Evolutionary conservation across 2,888 invertebrate species (phyloP).

Genomic region (Habrosyne pyritoides): DNA sequence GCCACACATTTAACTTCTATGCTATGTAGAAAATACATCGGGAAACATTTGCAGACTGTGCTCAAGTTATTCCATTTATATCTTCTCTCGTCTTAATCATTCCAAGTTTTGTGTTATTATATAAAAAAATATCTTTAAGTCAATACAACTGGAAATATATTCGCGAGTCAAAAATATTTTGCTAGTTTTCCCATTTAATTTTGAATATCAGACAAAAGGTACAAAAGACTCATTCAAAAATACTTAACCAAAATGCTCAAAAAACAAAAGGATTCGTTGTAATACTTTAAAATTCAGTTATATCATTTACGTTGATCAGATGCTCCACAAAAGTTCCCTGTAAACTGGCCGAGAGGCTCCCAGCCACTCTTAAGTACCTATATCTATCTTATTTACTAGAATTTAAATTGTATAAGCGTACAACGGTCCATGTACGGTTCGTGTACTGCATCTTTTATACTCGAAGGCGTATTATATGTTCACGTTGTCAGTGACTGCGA

Average conservation of each 20-base stretch:
- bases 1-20: not conserved
- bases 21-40: not conserved
- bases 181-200: too few relatives aligned
- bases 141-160: too few relatives aligned
- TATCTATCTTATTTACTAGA: not conserved
- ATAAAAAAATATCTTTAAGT: too few relatives aligned
- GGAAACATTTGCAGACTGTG: not conserved
- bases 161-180: too few relatives aligned
- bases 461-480: not conserved
- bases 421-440: not conserved
- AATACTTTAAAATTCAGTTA: not conserved
- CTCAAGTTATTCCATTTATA: too few relatives aligned
- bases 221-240: too few relatives aligned
- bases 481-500: not conserved
- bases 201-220: too few relatives aligned
- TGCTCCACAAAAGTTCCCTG: not conserved
- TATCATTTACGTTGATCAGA: not conserved
- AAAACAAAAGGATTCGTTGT: too few relatives aligned
- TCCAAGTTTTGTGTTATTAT: too few relatives aligned
- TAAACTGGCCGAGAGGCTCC: not conserved
- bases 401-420: not conserved
- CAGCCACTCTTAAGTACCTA: too few relatives aligned
- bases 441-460: not conserved
- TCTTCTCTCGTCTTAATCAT: too few relatives aligned
- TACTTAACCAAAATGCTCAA: too few relatives aligned